Base-by-base conservation (phyloP, 2,888 invertebrate species). In the Cetonia aurata region DNA sequence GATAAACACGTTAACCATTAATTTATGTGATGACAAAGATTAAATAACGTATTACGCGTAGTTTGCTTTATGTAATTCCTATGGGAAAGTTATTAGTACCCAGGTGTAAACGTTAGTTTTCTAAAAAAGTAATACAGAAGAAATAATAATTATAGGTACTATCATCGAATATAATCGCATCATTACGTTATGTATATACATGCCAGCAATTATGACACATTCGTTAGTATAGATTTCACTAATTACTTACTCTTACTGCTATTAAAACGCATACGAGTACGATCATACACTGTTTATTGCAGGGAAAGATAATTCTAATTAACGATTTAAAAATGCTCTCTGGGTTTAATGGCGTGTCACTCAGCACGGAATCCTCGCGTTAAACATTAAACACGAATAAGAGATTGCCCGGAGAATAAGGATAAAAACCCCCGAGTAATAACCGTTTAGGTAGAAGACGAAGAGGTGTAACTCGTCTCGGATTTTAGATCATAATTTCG, bases 181-280 rank as follows among this genome's bases (percentile, higher is more conserved):
- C 46, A 62, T 62, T 62, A 62, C 62, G 48, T 48, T 25, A 25
- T 25, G 25, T 25, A 25, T 1, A 3, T 25, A 62, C 48, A 48
- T 62, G 48, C 62, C 33, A 62, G 48, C 31, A 62, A 62, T 62
- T 62, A 62, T 48, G 62, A 62, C 62, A 62, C 62, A 48, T 62
- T 48, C 48, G 33, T 13, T 9, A 31, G 48, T 62, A 62, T 62
- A 62, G 62, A 48, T 62, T 48, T 62, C 62, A 48, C 31, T 62
- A 62, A 62, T 62, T 62, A 62, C 59, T 25, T 8, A 59, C 44
- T 33, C 62, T 41, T 1, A 25, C 25, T 56, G 56, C 56, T 56
- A 52, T 17, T 10, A 10, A 56, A 10, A 13, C 37, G 15, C 37
- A 37, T 33, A 33, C 33, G 25, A 19, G 17, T 44, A 59, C 59